A percentile compares a stretch with the other conserved stretches of the same genome.
phyloP scores from a whole-genome alignment of 35 echinoderm and acorn worm genomes.

The Holothuria glaberrima region DNA sequence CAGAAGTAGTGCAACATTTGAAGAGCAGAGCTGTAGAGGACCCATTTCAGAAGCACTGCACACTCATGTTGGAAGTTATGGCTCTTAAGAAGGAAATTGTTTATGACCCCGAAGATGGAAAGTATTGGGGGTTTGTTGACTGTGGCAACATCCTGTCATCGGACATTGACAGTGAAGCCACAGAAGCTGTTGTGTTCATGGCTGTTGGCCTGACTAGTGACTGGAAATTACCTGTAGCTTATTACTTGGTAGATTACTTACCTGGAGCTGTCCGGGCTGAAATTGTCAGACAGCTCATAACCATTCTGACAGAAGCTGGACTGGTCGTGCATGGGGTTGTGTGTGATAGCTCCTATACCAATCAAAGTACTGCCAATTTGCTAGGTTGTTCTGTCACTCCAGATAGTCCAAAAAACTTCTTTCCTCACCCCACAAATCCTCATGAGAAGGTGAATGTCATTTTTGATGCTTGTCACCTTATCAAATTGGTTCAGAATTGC shows the following conservation, averaged over 20 bases:
- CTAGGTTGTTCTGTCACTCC: too few relatives aligned
- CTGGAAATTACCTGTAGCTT: conserved; percentile 71
- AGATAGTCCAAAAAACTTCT: conserved; percentile 22
- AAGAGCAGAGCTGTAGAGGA: conserved; percentile 28
- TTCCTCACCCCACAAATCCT: conserved; percentile 57
- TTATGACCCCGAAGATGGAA: conserved; percentile 49
- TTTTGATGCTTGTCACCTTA: conserved; percentile 71
- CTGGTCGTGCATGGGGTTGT: conserved; percentile 64
- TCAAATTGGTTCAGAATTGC: conserved; percentile 62
- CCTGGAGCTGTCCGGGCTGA: conserved; percentile 55
- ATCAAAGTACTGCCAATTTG: conserved; percentile 55
- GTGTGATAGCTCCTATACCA: conserved; percentile 66
- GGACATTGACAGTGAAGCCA: background rate
- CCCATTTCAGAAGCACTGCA: conserved; percentile 48
- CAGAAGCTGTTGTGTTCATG: conserved; percentile 65
- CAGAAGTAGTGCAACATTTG: conserved; percentile 49
- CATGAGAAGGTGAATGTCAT: conserved; percentile 66
- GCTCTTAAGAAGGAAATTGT: conserved; percentile 69
- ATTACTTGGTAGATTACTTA: conserved; percentile 61
- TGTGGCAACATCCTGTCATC: conserved; percentile 47
- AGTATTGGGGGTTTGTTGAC: conserved; percentile 57
- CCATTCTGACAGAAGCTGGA: conserved; percentile 60
- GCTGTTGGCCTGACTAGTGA: conserved; percentile 55
- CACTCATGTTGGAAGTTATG: conserved; percentile 63
- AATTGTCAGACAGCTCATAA: conserved; percentile 56